Conservation (phyloP, 35 echinoderm and acorn worm species). For the Heliocidaris tuberculata region DNA sequence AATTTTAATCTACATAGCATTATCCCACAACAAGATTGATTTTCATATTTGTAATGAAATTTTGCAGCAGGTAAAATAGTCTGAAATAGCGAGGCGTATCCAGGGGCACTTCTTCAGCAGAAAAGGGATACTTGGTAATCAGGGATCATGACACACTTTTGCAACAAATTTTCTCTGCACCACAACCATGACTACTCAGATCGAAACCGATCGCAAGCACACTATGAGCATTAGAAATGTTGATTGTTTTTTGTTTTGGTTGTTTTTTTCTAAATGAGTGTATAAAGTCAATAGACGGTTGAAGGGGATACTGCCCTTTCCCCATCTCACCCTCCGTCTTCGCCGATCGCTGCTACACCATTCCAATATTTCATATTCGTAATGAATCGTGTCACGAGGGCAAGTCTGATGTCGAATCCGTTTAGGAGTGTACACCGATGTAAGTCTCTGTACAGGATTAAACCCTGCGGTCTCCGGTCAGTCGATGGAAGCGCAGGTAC, state of each 20-base stretch:
- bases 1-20: slow-evolving; percentile 12
- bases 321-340: background rate
- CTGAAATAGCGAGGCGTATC: background rate
- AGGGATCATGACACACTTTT: background rate
- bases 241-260: background rate
- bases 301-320: background rate
- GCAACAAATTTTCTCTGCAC: background rate
- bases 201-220: background rate
- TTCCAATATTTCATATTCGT: slow-evolving; percentile 18
- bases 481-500: background rate
- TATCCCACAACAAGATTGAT: background rate
- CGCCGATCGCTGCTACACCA: background rate
- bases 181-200: background rate
- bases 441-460: background rate
- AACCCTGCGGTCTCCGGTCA: background rate
- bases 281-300: background rate
- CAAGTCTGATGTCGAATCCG: slow-evolving; percentile 8
- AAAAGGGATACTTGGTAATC: background rate
- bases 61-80: slow-evolving; percentile 2
- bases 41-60: slow-evolving; percentile 14
- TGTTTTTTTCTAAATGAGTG: background rate
- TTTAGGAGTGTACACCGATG: background rate
- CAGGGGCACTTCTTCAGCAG: background rate
- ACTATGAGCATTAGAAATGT: background rate
- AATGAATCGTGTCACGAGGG: slow-evolving; percentile 1